phyloP scores from a whole-genome alignment of 2,113 vertebrate species.

The Martes martes region DNA sequence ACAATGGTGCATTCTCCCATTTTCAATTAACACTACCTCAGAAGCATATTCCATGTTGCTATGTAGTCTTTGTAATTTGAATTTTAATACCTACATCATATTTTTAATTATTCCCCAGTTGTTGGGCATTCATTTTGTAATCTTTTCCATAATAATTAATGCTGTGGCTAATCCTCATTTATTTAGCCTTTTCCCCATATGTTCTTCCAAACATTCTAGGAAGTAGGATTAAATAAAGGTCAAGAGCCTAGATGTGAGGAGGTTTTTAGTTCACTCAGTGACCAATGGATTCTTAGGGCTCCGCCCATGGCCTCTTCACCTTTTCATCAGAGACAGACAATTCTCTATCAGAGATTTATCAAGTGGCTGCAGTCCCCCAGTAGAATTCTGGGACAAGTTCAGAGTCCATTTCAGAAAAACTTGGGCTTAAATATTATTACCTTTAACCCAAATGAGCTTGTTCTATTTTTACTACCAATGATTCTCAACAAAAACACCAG shows the following conservation, averaged over 20 bases:
- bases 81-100: neutral
- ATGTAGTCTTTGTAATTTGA: neutral
- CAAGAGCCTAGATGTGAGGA: neutral
- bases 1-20: neutral
- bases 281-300: neutral
- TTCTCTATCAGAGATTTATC: neutral
- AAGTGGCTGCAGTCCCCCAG: neutral
- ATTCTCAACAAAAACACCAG: neutral
- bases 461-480: neutral
- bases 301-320: neutral
- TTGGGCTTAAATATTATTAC: neutral
- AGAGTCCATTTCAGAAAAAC: neutral
- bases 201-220: neutral
- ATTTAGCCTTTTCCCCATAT: neutral
- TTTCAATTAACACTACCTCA: neutral
- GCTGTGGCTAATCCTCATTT: neutral
- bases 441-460: neutral
- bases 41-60: neutral
- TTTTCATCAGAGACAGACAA: neutral
- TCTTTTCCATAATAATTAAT: neutral
- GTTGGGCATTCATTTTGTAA: neutral
- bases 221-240: neutral
- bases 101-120: conserved; percentile 26
- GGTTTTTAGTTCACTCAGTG: neutral
- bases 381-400: neutral